A percentile compares a stretch with the other conserved stretches of the same genome.
Conservation (phyloP, 2,113 vertebrate genomes). For the Pygoscelis adeliae region DNA sequence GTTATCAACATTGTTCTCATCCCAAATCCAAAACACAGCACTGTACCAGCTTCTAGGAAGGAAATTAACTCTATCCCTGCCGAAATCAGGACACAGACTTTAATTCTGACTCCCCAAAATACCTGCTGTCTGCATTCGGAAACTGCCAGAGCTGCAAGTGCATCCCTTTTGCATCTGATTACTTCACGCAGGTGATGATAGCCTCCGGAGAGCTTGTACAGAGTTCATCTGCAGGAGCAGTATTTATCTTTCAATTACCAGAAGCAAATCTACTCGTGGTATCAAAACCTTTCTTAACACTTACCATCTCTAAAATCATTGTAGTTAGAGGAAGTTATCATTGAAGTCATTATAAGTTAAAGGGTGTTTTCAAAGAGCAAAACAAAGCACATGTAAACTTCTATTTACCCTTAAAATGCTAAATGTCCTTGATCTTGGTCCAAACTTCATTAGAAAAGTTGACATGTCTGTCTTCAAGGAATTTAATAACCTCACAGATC, state of each 20-base stretch:
- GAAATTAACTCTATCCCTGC: too few species aligned
- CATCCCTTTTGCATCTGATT: slow-evolving; percentile 68
- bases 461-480: slow-evolving; percentile 50
- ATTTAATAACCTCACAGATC: slow-evolving; percentile 44
- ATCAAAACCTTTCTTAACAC: slow-evolving; percentile 22
- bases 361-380: slow-evolving; percentile 72
- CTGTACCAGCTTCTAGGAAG: too few species aligned
- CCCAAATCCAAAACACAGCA: too few species aligned
- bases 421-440: slow-evolving; percentile 61
- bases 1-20: too few species aligned
- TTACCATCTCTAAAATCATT: slow-evolving; percentile 70
- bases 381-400: not conserved
- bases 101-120: slow-evolving; percentile 61
- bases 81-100: not conserved
- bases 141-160: slow-evolving; percentile 3
- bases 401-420: slow-evolving; percentile 67
- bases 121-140: slow-evolving; percentile 69
- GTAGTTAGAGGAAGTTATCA: not conserved
- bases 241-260: slow-evolving; percentile 78
- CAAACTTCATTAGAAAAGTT: slow-evolving; percentile 72
- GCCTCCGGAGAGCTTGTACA: slow-evolving; percentile 32
- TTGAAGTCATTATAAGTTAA: slow-evolving; percentile 50
- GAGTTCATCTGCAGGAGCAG: slow-evolving; percentile 47
- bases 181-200: slow-evolving; percentile 43
- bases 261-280: not conserved